These are phyloP conservation scores for Eupeodes luniger DNA, from an alignment of 2,888 invertebrate species.

Conservation along the genomic window DNA sequence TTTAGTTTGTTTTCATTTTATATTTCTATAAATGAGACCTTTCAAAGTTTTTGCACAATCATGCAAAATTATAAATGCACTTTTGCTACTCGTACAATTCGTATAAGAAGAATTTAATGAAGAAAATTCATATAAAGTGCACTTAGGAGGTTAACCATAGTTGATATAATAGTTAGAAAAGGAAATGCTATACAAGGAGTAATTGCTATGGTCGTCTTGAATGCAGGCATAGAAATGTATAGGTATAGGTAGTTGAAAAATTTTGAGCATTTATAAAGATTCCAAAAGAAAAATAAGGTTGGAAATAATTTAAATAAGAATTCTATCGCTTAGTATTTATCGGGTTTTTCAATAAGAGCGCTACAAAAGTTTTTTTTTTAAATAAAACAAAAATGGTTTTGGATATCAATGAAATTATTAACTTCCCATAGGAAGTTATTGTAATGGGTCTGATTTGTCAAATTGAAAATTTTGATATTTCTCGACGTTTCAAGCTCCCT, in stretches of 20 bases:
- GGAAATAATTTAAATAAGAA: too few species aligned
- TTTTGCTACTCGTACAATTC: neutral
- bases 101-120: neutral
- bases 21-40: neutral
- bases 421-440: too few species aligned
- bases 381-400: too few species aligned
- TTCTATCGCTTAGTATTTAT: too few species aligned
- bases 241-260: neutral
- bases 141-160: neutral
- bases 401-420: too few species aligned
- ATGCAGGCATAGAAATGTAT: neutral
- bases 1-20: conserved; percentile 3
- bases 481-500: too few species aligned
- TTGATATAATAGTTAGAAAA: conserved; percentile 13
- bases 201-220: neutral
- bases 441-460: too few species aligned
- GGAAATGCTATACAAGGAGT: conserved; percentile 5
- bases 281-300: too few species aligned
- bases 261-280: neutral
- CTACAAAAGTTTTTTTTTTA: too few species aligned
- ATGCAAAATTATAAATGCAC: conserved; percentile 29
- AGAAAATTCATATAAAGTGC: conserved; percentile 4
- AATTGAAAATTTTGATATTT: too few species aligned
- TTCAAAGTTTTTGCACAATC: conserved; percentile 25
- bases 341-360: too few species aligned